phyloP scores from a whole-genome alignment of 2,797 vertebrate species.

The Sitta carolinensis region DNA sequence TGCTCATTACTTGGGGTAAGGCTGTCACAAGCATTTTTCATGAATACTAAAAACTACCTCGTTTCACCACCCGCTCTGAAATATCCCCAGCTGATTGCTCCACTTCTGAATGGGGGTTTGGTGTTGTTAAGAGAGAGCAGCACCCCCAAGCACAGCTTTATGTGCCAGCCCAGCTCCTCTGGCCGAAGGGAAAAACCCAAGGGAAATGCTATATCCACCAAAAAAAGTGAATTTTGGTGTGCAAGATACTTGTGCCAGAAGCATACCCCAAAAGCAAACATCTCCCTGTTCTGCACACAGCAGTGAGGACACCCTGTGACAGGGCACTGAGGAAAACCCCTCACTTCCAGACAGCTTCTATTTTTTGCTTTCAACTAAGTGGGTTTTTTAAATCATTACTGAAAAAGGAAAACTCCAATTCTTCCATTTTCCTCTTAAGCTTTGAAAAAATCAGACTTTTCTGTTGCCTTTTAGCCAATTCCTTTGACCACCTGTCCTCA shows the following conservation, averaged over 20 bases:
- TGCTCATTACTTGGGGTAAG: constrained; percentile 75
- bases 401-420: neutral
- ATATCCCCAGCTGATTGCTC: neutral
- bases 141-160: neutral
- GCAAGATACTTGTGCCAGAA: rapidly evolving
- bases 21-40: constrained; percentile 76
- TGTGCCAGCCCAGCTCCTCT: rapidly evolving
- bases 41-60: constrained; percentile 78
- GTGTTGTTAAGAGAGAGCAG: neutral
- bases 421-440: neutral
- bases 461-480: neutral
- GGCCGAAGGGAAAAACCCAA: rapidly evolving
- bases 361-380: neutral
- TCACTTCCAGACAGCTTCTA: neutral
- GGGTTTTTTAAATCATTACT: neutral
- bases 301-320: neutral
- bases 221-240: rapidly evolving
- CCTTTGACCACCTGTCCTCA: neutral
- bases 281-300: neutral
- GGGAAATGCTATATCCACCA: rapidly evolving
- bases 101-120: neutral
- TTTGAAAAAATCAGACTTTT: neutral
- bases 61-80: constrained; percentile 36
- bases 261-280: rapidly evolving
- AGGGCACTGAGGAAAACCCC: neutral